phyloP scores from a whole-genome alignment of 2,797 vertebrate species.

The Adrianichthys oophorus region DNA sequence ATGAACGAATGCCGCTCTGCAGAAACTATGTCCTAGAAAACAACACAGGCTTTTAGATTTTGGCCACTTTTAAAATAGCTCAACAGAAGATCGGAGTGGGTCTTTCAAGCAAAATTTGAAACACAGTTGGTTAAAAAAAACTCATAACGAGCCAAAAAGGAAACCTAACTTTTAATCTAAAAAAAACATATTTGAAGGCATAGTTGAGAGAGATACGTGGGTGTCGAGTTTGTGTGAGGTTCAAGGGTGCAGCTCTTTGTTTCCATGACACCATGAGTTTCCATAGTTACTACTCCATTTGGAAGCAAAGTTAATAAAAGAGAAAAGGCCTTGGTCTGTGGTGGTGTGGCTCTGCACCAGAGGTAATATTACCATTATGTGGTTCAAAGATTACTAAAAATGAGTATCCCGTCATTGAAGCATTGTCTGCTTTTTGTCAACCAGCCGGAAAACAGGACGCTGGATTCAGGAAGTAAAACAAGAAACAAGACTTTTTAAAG shows the following conservation, averaged over 20 bases:
- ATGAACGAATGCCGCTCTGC: too few relatives aligned
- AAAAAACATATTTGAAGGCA: background rate
- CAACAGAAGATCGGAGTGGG: too few relatives aligned
- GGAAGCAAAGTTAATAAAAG: constrained; percentile 14
- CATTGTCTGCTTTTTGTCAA: background rate
- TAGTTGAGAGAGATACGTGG: constrained; percentile 7
- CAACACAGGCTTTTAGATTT: too few relatives aligned
- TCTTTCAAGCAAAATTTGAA: background rate
- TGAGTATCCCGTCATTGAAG: too few relatives aligned
- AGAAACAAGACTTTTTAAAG: too few relatives aligned
- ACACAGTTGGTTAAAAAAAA: background rate
- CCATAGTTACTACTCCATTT: constrained; percentile 20
- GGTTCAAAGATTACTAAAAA: too few relatives aligned
- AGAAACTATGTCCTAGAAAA: too few relatives aligned
- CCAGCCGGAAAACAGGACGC: too few relatives aligned
- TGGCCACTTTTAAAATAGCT: too few relatives aligned
- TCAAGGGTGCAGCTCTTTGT: constrained; percentile 24
- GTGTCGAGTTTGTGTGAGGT: constrained; percentile 12
- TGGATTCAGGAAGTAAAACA: too few relatives aligned
- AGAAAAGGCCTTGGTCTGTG: background rate
- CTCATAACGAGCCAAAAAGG: background rate
- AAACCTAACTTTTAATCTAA: constrained; percentile 3
- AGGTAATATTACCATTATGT: constrained; percentile 9
- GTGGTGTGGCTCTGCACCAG: constrained; percentile 1
- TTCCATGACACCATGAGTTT: constrained; percentile 50